Evolutionary conservation across 1,140 invertebrate genomes (phyloP), one percentile per base, ranked within the genome.

Genomic region (Dendrolimus kikuchii): DNA sequence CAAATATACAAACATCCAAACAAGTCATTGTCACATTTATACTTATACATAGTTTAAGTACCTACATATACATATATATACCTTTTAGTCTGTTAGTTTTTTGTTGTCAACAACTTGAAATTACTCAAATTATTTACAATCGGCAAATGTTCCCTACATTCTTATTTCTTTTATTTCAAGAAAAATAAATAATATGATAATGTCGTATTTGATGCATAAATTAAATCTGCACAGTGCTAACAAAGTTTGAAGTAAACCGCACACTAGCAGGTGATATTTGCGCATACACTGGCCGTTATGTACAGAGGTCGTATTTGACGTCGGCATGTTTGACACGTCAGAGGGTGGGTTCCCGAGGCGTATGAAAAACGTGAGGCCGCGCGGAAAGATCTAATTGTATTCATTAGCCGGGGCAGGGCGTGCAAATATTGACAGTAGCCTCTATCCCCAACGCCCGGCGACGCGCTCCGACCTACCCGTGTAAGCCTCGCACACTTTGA

Each of bases 341-440:
- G 64, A 74, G 72, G 68, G 65, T 63, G 62, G 60, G 37, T 64
- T 66, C 66, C 62, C 73, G 68, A 70, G 73, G 80, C 77, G 77
- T 72, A 84, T 79, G 81, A 82, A 80, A 80, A 81, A 77, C 74
- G 79, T 74, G 76, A 81, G 81, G 83, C 77, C 81, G 74, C 74
- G 77, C 76, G 81, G 81, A 86, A 86, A 84, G 83, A 86, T 86
- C 81, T 86, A 84, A 86, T 83, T 84, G 79, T 86, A 82, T 86
- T 84, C 81, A 86, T 86, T 86, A 84, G 81, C 74, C 67, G 67
- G 79, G 74, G 66, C 72, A 78, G 71, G 67, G 65, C 70, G 71
- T 45, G 77, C 81, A 84, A 84, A 86, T 84, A 84, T 86, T 84
- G 76, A 81, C 80, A 70, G 57, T 60, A 66, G 57, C 57, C 65